A percentile compares a stretch with the other conserved stretches of the same genome.
phyloP scores from a whole-genome alignment of 1,140 invertebrate genomes.

The Rhyacophila brunnea region DNA sequence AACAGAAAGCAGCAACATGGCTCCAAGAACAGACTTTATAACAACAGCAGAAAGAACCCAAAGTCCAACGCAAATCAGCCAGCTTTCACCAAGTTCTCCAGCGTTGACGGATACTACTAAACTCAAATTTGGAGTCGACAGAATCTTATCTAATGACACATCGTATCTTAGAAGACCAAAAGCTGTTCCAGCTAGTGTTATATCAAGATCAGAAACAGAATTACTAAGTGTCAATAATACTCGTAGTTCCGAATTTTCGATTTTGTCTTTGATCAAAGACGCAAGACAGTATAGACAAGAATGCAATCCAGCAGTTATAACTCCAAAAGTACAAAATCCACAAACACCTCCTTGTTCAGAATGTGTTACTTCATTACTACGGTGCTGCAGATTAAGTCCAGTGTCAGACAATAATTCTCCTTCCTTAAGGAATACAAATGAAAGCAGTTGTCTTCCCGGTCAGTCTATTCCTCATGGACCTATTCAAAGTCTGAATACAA shows the following conservation, averaged over 20 bases:
- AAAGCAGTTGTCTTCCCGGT: not conserved
- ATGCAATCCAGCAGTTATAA: not conserved
- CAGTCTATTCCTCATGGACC: not conserved
- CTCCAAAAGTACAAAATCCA: conserved; percentile 1
- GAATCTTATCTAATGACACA: conserved; percentile 38
- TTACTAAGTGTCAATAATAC: conserved; percentile 3
- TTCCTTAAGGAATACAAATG: not conserved
- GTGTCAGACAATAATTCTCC: not conserved
- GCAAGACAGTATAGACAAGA: conserved; percentile 15
- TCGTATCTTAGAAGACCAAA: conserved; percentile 13
- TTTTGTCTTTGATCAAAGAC: conserved; percentile 31
- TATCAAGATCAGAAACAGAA: not conserved
- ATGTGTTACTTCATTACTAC: conserved; percentile 47
- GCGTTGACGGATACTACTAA: conserved; percentile 35
- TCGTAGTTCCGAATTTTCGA: conserved; percentile 27
- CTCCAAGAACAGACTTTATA: not conserved
- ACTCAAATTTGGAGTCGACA: conserved; percentile 48
- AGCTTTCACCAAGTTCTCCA: not conserved
- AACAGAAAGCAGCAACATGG: conserved; percentile 2
- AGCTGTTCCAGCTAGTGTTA: conserved; percentile 7
- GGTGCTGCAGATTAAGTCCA: conserved; percentile 42
- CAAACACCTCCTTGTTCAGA: conserved; percentile 45
- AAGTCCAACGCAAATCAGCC: not conserved
- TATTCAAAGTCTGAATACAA: not conserved
- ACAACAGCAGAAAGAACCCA: conserved; percentile 3